A percentile compares a stretch with the other conserved stretches of the same genome.
phyloP scores from a whole-genome alignment of 2,113 vertebrate genomes.

The Erythrocercus mccallii region DNA sequence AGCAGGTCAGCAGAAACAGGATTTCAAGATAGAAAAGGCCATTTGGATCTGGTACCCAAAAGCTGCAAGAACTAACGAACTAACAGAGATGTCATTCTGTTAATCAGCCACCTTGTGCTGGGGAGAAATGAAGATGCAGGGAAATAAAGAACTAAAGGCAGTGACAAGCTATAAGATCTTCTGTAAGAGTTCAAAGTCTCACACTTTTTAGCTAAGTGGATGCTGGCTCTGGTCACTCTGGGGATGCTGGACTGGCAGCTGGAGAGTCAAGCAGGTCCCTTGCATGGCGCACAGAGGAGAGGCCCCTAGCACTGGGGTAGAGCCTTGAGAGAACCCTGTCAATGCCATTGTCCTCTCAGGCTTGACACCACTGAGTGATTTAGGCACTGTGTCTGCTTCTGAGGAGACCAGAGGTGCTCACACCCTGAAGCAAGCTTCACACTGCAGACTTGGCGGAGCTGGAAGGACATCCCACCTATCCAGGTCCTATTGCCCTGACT shows the following conservation, averaged over 20 bases:
- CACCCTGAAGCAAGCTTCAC: not conserved
- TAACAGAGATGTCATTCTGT: not conserved
- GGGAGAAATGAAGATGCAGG: not conserved
- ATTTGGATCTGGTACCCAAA: not conserved
- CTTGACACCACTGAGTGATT: fast-evolving
- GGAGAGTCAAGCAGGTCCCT: not conserved
- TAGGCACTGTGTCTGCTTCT: fast-evolving
- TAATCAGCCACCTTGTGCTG: not conserved
- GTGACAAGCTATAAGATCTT: not conserved
- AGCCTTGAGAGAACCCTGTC: fast-evolving
- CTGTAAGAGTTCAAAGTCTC: not conserved
- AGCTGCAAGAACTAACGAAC: not conserved
- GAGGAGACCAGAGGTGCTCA: not conserved
- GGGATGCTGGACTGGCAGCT: not conserved
- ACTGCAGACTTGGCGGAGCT: not conserved
- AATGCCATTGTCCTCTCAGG: not conserved
- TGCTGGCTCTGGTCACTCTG: not conserved
- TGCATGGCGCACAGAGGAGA: not conserved
- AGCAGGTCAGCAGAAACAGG: not conserved
- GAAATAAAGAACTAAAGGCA: not conserved
- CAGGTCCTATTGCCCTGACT: not conserved
- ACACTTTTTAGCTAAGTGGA: not conserved
- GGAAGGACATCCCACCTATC: not conserved
- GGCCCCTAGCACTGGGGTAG: not conserved
- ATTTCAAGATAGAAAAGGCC: not conserved